phyloP scores from a whole-genome alignment of 2,113 vertebrate genomes.

The Phasianus colchicus region DNA sequence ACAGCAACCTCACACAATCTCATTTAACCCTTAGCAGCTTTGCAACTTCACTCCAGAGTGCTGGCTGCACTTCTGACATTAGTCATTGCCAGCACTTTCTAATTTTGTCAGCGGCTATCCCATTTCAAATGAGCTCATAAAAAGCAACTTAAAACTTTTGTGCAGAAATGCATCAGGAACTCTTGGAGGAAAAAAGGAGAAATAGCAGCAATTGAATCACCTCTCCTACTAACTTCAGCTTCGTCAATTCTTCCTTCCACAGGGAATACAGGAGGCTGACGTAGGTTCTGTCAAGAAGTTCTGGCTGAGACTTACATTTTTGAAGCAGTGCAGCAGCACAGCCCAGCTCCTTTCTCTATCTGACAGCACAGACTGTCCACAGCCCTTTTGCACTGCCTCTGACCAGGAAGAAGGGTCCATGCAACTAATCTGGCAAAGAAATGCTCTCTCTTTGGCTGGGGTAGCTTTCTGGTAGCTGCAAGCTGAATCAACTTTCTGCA shows the following conservation, averaged over 20 bases:
- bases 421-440: not conserved
- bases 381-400: not conserved
- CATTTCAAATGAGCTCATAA: not conserved
- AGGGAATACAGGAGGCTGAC: not conserved
- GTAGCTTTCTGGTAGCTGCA: not conserved
- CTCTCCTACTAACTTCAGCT: not conserved
- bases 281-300: not conserved
- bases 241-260: not conserved
- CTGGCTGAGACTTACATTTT: not conserved
- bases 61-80: not conserved
- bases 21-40: not conserved
- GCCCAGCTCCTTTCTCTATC: not conserved
- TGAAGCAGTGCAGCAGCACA: not conserved
- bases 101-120: rapidly evolving
- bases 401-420: not conserved
- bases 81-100: not conserved
- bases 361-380: not conserved
- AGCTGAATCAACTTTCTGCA: not conserved
- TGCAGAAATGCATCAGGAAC: not conserved
- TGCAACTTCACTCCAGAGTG: not conserved
- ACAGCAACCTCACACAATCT: not conserved
- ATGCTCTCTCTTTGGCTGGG: not conserved
- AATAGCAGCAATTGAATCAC: not conserved
- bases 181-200: not conserved
- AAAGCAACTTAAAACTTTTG: not conserved